phyloP scores from a whole-genome alignment of 2,113 vertebrate species.

The Sciurus niger region DNA sequence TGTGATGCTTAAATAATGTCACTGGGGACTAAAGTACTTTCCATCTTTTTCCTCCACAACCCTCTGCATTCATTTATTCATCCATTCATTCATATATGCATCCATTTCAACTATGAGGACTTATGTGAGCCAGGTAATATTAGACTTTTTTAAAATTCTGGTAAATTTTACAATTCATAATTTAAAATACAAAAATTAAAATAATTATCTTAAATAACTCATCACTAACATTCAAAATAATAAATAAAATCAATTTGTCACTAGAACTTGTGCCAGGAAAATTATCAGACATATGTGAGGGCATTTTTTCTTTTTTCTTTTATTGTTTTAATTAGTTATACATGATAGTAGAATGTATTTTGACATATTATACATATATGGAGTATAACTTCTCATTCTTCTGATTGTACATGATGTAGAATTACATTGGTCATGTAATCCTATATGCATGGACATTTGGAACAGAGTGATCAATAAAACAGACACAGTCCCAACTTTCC shows the following conservation, averaged over 20 bases:
- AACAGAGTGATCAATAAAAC: neutral
- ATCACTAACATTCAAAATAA: neutral
- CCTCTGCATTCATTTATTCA: neutral
- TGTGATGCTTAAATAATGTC: neutral
- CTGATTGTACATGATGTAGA: too few species aligned
- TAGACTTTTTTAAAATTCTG: neutral
- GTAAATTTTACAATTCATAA: neutral
- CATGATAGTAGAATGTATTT: too few species aligned
- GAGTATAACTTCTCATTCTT: too few species aligned
- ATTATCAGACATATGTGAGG: neutral
- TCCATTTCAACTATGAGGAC: neutral
- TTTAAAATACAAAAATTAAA: neutral
- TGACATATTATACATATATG: too few species aligned
- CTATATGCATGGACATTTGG: neutral
- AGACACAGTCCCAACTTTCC: neutral
- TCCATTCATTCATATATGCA: neutral
- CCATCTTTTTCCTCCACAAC: neutral
- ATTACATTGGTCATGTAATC: too few species aligned
- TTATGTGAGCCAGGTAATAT: neutral
- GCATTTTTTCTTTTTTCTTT: neutral
- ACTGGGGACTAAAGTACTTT: neutral
- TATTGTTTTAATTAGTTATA: too few species aligned
- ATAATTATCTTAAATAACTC: neutral
- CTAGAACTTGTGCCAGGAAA: neutral
- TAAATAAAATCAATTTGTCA: neutral